Percentiles rank a stretch among this genome's conserved stretches.
These are phyloP conservation scores for Perca schrenkii DNA, from an alignment of 2,113 vertebrate genomes.

Conservation along the genomic window DNA sequence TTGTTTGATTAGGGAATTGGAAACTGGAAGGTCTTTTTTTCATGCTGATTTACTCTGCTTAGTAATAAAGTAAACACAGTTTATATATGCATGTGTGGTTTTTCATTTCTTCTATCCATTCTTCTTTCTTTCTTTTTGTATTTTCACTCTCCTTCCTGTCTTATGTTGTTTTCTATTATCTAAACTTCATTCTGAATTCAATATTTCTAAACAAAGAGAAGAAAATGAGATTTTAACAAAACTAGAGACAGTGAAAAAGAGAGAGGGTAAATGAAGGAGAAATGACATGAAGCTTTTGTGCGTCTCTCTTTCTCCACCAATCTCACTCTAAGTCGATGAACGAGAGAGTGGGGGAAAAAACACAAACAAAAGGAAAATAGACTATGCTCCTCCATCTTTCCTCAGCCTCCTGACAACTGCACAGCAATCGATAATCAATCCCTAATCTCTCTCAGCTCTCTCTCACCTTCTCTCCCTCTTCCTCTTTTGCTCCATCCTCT, in stretches of 20 bases:
- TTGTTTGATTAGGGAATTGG: constrained; percentile 87
- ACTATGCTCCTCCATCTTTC: constrained; percentile 62
- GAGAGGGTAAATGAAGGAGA: constrained; percentile 68
- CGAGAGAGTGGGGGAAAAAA: not conserved
- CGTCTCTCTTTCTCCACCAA: constrained; percentile 33
- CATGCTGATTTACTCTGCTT: constrained; percentile 63
- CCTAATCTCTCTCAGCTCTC: constrained; percentile 66
- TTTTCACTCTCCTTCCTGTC: constrained; percentile 1
- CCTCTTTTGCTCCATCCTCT: constrained; percentile 21
- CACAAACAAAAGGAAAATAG: constrained; percentile 67
- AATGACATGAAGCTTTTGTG: constrained; percentile 39
- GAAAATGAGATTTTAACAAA: constrained; percentile 47
- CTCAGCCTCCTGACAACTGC: constrained; percentile 56
- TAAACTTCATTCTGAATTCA: constrained; percentile 40
- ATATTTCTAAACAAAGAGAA: constrained; percentile 20
- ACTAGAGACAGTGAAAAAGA: constrained; percentile 13
- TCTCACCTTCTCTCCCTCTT: constrained; percentile 35
- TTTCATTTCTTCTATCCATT: not conserved
- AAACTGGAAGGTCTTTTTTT: constrained; percentile 65
- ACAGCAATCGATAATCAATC: constrained; percentile 78
- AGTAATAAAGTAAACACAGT: constrained; percentile 49
- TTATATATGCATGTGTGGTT: not conserved
- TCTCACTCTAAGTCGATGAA: constrained; percentile 55
- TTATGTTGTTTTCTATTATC: constrained; percentile 34
- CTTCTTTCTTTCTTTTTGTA: not conserved